Conservation (phyloP, 37 sponge, comb jelly and placozoan species). For the Bolinopsis microptera region DNA sequence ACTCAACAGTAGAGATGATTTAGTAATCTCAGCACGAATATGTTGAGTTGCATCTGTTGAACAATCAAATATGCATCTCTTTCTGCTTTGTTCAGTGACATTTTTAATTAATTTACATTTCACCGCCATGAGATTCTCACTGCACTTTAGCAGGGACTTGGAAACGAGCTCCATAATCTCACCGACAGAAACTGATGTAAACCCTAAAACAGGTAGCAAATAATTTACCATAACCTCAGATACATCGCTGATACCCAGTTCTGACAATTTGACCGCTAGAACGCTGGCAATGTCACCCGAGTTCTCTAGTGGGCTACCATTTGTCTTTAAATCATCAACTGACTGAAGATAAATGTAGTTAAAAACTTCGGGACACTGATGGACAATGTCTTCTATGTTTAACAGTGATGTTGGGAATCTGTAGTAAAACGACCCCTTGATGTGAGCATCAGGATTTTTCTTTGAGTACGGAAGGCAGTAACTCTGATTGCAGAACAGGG, state of each 20-base stretch:
- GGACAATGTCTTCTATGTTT: constrained; percentile 21
- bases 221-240: neutral
- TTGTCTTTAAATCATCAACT: neutral
- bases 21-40: neutral
- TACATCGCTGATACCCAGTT: neutral
- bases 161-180: neutral
- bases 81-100: neutral
- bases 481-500: neutral
- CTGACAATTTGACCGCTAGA: neutral
- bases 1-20: neutral
- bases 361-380: neutral
- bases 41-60: neutral
- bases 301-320: neutral
- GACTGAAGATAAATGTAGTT: constrained; percentile 20
- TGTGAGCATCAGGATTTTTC: constrained; percentile 8
- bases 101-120: neutral
- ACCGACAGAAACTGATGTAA: neutral
- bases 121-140: neutral
- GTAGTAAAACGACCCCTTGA: constrained; percentile 32
- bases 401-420: neutral
- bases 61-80: neutral
- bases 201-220: neutral
- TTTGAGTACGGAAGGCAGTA: constrained; percentile 10
- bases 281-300: neutral
- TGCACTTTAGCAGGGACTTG: neutral